Evolutionary conservation across 2,113 vertebrate genomes (phyloP).

Genomic region (Potamarius usumacintae): DNA sequence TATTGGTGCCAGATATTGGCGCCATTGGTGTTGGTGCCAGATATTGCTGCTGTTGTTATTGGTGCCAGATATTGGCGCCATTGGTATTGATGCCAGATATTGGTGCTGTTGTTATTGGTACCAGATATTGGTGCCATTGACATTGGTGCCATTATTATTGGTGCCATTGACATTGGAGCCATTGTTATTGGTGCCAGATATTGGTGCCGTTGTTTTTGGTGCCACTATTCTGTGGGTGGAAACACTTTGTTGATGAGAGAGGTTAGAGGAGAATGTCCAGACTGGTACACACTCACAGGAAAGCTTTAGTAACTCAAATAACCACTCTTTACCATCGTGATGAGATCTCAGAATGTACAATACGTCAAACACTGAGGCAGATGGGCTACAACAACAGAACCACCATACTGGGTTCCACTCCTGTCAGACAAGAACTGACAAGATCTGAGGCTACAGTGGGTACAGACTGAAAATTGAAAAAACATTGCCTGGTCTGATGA

Average conservation of each 20-base stretch:
- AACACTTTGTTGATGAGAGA: background rate
- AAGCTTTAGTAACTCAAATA: background rate
- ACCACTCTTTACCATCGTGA: background rate
- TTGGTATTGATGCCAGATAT: too few species aligned
- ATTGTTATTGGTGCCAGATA: too few species aligned
- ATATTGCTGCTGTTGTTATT: too few species aligned
- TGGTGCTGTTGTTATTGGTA: too few species aligned
- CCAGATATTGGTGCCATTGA: too few species aligned
- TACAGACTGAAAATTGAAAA: background rate
- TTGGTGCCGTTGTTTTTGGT: too few species aligned
- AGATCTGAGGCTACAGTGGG: background rate
- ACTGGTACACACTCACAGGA: background rate
- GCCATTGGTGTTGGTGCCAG: too few species aligned
- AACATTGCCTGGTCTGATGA: background rate
- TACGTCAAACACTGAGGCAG: background rate
- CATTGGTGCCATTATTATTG: too few species aligned
- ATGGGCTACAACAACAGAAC: background rate
- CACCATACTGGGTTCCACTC: background rate
- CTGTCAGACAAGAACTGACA: background rate
- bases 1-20: too few species aligned
- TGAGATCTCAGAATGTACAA: background rate
- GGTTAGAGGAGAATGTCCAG: background rate
- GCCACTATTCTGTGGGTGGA: background rate
- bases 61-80: too few species aligned
- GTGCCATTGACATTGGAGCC: too few species aligned